Evolutionary conservation across 2,113 vertebrate genomes (phyloP), one percentile per base, ranked within the genome.

Genomic region (Dipodomys ordii): DNA sequence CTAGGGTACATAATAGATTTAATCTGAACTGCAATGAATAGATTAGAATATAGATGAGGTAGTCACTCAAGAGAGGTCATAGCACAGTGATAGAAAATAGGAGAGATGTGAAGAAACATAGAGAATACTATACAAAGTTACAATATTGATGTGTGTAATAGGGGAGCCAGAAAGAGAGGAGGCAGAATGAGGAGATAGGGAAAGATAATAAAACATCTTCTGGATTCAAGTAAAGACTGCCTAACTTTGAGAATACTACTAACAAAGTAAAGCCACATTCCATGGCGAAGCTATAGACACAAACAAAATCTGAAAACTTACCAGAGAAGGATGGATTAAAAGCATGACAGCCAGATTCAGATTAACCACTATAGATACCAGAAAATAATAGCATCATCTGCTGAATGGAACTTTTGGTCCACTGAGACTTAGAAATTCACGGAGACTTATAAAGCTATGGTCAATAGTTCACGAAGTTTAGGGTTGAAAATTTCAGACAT

Each of bases 21-120:
- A 87, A 49, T 64, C 2, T 68, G 67, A 92, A 79, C 35, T 76
- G 64, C 67, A 92, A 86, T 68, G 27, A 80, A 71, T 69, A 72
- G 44, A 23, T 67, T 76, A 18, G 39, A 78, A 72, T 92, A n/a
- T 73, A 60, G 69, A 62, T 32, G 44, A 57, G 28, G 10, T 23
- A 73, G 11, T 87, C 39, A 67, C 20, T 72, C 32, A 23, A 62
- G 39, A n/a, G 10, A 74, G 20, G 3, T 64, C 30, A 65, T 13
- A 25, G 27, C 69, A 18, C 28, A 79, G 62, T 28, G 49, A 18
- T 30, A 27, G 67, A 65, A 80, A 72, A 62, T 28, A 49, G 22
- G 46, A 80, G 80, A 78, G 83, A 69, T 11, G 11, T 71, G 22
- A 76, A 81, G 53, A 91, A 39, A 67, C 30, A 10, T 2, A 62